Base-by-base conservation (phyloP, 2,797 vertebrate species). In the Lates japonicus region DNA sequence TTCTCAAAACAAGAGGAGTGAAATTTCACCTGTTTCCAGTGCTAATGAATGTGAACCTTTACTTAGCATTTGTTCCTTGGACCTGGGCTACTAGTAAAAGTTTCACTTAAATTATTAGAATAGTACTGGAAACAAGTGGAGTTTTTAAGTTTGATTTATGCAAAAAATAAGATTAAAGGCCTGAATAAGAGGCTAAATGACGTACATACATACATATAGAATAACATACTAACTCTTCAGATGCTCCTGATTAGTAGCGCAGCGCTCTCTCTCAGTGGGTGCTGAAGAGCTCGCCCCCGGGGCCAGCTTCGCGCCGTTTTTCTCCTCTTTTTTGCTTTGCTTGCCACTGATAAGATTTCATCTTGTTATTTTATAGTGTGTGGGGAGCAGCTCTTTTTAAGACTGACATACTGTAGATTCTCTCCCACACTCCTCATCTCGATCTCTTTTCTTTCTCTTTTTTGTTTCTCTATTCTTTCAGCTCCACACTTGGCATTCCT, bases 401-500 rank as follows among this genome's bases (percentile, higher is more conserved):
- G 75, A 90, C 90, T 90, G 88, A 90, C 91, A 86, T 86, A 82
- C 89, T 90, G 84, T 79, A 85, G 88, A 91, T 90, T 90, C 87
- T 92, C 92, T 92, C 92, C 92, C 90, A 94, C 93, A 90, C 90
- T 93, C 93, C 90, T 94, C 93, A 92, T 94, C 87, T 92, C 90
- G 92, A 90, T 90, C 85, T 94, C 79, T 90, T 93, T 93, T 94
- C 85, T 90, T 88, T 92, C 90, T 93, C 88, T 86, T 82, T 90
- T 93, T 94, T 90, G 76, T 90, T 92, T 87, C 87, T 86, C 91
- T 89, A 91, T 93, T 92, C 89, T 92, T 93, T 87, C 95, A 96
- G 95, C 95, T 94, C 95, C 95, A 87, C 82, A 93, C 95, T 95
- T 96, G 94, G 95, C 95, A 94, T 96, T 95, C 93, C 95, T 95